phyloP scores from a whole-genome alignment of 2,797 vertebrate species.

The Poeciliopsis turneri region DNA sequence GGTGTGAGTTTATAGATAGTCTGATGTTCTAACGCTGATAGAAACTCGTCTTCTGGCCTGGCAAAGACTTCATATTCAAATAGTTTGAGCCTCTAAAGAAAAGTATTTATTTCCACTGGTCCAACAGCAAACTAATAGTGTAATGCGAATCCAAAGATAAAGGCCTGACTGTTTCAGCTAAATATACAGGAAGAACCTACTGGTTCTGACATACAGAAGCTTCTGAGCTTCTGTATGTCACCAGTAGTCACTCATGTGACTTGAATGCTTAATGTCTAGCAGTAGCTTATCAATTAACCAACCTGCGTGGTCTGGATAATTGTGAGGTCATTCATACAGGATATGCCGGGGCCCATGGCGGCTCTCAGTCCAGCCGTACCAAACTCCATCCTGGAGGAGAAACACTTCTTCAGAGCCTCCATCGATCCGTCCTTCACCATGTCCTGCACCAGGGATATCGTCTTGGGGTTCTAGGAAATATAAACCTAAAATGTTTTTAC shows the following conservation, averaged over 20 bases:
- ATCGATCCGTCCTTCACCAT: slow-evolving; percentile 80
- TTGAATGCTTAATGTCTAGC: not conserved
- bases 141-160: not conserved
- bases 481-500: not conserved
- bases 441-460: slow-evolving; percentile 80
- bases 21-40: not conserved
- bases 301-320: slow-evolving; percentile 99
- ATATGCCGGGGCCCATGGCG: slow-evolving; percentile 91
- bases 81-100: not conserved
- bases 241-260: slow-evolving; percentile 16
- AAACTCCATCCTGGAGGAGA: slow-evolving; percentile 93
- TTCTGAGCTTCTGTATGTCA: too few relatives aligned
- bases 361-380: slow-evolving; percentile 95
- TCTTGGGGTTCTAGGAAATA: slow-evolving; percentile 88
- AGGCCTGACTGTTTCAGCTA: not conserved
- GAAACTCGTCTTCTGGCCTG: not conserved
- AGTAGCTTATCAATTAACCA: slow-evolving; percentile 26
- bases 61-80: not conserved
- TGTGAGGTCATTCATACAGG: slow-evolving; percentile 95
- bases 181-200: not conserved
- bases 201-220: not conserved
- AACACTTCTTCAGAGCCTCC: slow-evolving; percentile 85
- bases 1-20: not conserved
- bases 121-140: not conserved
- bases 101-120: not conserved